Base-by-base conservation (phyloP, 2,888 invertebrate species). In the Temnothorax rugatulus region DNA sequence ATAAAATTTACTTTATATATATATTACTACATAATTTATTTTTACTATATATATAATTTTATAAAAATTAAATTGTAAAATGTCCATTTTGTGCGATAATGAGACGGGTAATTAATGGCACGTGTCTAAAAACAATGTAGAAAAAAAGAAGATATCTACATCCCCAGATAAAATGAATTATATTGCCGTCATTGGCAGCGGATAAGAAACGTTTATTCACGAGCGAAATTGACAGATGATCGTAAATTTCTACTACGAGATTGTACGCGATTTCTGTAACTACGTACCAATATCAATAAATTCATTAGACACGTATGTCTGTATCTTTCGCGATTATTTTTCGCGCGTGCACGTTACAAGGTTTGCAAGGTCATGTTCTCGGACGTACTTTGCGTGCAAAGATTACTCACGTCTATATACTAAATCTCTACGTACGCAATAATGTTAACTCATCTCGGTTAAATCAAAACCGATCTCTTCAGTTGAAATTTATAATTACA, bases 261-360 rank as follows among this genome's bases (percentile, higher is more conserved):
- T 44, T 77, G 50, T 41, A 57, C 34, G 71, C 21, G 34, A 79
- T 69, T 21, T 71, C 21, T 18, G 21, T 25, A 47, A 47, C 15
- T 15, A 2, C 13, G 21, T 59, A 29, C 38, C n/a, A 25, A 81
- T 73, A 61, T 59, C 73, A 57, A 77, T 44, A 77, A 68, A 77
- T 77, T 69, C n/a, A 81, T 81, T 73, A 79, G 5, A 21, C 44
- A 59, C 15, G 52, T 29, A 41, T 29, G 77, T 69, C 68, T 25
- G 25, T 8, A 38, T 52, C 18, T 54, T 69, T 29, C 15, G 68
- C 25, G 68, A 76, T 41, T 34, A 21, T n/a, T 77, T 77, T 29
- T 54, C n/a, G 18, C 21, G 38, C 57, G 7, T 59, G 21, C n/a
- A 44, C 57, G 11, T 69, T 52, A 44, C 77, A 38, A 54, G 11